These are phyloP conservation scores for Pampusana beccarii DNA, from an alignment of 2,113 vertebrate genomes.

Conservation along the genomic window DNA sequence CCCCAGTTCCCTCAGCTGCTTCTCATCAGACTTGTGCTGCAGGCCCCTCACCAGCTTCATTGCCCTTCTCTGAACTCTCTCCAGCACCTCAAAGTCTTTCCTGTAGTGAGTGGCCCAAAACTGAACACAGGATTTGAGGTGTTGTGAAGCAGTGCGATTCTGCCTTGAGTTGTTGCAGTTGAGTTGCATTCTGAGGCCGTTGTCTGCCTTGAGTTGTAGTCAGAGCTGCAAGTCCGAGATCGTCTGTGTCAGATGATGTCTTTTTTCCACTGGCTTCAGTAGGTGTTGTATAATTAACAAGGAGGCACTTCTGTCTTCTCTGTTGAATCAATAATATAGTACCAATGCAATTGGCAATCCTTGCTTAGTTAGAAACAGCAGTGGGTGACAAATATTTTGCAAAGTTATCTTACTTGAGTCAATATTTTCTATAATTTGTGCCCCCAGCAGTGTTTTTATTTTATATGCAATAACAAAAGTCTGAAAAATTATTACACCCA, in stretches of 20 bases:
- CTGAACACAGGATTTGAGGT: no score
- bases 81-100: no score
- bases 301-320: neutral
- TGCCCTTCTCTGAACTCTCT: no score
- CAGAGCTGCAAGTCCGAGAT: neutral
- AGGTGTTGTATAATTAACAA: conserved; percentile 56
- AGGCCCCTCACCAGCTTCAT: no score
- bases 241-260: neutral
- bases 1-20: no score
- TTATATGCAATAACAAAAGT: conserved; percentile 45
- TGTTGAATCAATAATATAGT: neutral
- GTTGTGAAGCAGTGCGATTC: neutral
- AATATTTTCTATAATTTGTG: conserved; percentile 64
- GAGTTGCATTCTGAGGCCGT: no score
- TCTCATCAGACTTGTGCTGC: no score
- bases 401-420: conserved; percentile 24
- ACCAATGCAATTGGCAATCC: conserved; percentile 1
- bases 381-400: conserved; percentile 23
- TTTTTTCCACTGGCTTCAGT: conserved; percentile 31
- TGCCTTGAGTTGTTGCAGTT: neutral
- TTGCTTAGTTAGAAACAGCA: conserved; percentile 3
- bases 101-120: no score
- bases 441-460: conserved; percentile 25
- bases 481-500: conserved; percentile 2
- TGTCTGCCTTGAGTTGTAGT: no score